Evolutionary conservation across 2,888 invertebrate genomes (phyloP), one percentile per base, ranked within the genome.

Genomic region (Drosophila infuscata): DNA sequence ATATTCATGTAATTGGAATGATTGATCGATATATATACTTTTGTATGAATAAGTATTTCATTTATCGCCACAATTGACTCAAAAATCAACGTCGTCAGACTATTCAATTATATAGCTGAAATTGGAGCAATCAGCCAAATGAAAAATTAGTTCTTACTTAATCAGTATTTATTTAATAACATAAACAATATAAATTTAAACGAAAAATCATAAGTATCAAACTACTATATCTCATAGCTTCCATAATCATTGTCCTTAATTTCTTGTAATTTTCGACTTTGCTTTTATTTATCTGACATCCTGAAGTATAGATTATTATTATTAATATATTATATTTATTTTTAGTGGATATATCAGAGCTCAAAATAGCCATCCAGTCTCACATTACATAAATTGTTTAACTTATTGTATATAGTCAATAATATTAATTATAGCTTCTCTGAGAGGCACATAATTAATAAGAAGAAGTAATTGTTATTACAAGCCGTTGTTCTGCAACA

Each of bases 311-410:
- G 4, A 12, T 35, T 4, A 35, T 12, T 25, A 25, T 25, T 25
- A 25, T 25, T 25, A 25, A 1, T 25, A 25, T 25, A 8, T 5
- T 17, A 17, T 8, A 2, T 38, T 8, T 8, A 38, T 8, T 38
- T 38, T 8, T 1, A 17, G 36, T 36, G 17, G 1, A 15, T 15
- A 36, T 7, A 3, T 7, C 36, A 17, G 8, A 38, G 38, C 8
- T 7, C 8, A 0, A 8, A 38, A 7, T 8, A 20, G 12, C 0
- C 20, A 46, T 0, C 1, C 3, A 36, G 5, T n/a, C 41, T 41
- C n/a, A n/a, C n/a, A 4, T n/a, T n/a, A 2, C 2, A 41, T 41
- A n/a, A n/a, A 41, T 41, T 11, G 0, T 5, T n/a, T 5, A 0
- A 41, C n/a, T 41, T n/a, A 12, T 35, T 4, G 11, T 1, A 5